Conservation (phyloP, 2,797 vertebrate species). For the Vireo griseus region DNA sequence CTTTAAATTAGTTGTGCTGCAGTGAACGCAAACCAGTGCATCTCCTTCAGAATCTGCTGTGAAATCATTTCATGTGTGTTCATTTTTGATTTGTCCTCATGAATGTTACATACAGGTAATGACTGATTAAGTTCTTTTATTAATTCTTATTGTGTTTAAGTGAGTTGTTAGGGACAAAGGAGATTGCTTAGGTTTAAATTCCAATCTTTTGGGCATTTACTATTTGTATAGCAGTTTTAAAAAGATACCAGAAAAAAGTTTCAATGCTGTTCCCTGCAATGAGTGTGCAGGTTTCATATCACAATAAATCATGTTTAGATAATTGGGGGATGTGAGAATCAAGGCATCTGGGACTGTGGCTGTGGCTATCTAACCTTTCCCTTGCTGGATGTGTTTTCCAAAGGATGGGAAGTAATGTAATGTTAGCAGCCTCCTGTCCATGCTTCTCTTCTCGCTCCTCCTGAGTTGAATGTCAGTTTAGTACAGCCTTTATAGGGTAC, state of each 20-base stretch:
- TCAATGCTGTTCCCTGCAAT: neutral
- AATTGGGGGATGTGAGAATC: neutral
- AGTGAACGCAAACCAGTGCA: neutral
- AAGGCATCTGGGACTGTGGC: neutral
- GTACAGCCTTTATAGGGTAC: neutral
- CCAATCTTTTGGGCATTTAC: neutral
- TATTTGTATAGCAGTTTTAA: neutral
- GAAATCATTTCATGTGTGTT: neutral
- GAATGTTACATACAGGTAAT: constrained; percentile 8
- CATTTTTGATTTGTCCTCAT: neutral
- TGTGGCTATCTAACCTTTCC: neutral
- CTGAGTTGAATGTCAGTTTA: neutral
- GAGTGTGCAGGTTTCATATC: neutral
- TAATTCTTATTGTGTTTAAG: constrained; percentile 21
- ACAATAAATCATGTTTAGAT: neutral
- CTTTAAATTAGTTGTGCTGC: neutral
- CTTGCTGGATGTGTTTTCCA: neutral
- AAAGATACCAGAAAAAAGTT: neutral
- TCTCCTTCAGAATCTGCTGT: neutral
- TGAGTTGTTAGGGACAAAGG: constrained; percentile 1
- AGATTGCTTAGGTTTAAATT: neutral
- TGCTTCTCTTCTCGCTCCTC: neutral
- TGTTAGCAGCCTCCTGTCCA: neutral
- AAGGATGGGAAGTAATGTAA: neutral
- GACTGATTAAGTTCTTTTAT: neutral